Conservation (phyloP, 2,113 vertebrate species). For the Vimba vimba region DNA sequence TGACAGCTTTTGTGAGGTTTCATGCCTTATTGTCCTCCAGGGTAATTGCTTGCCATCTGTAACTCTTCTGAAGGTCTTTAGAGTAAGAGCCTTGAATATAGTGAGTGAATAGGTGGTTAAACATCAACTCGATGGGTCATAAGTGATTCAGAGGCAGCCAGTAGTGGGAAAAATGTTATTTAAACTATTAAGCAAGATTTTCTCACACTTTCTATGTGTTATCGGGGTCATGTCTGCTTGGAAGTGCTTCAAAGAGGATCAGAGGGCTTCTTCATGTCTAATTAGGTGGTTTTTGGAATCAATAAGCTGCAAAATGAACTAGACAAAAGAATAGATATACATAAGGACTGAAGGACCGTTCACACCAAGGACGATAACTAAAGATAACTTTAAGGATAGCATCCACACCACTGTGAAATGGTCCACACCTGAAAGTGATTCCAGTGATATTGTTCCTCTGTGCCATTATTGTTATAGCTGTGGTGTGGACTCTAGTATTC, state of each 20-base stretch:
- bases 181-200: background rate
- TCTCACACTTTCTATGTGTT: background rate
- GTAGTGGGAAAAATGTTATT: background rate
- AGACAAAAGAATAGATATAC: background rate
- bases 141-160: background rate
- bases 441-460: too few species aligned
- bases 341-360: background rate
- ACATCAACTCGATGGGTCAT: background rate
- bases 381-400: too few species aligned
- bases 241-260: background rate
- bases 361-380: too few species aligned
- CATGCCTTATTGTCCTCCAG: constrained; percentile 22
- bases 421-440: too few species aligned
- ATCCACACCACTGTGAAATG: too few species aligned
- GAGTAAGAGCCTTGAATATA: constrained; percentile 3
- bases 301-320: background rate
- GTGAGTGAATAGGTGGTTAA: background rate
- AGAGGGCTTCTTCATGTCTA: background rate
- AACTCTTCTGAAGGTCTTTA: constrained; percentile 15
- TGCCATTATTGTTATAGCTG: too few species aligned
- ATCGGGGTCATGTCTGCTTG: background rate
- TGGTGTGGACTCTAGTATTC: too few species aligned
- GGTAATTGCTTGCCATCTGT: constrained; percentile 20
- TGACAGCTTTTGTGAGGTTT: constrained; percentile 18
- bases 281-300: background rate